These are phyloP conservation scores for Babyrousa celebensis DNA, from an alignment of 2,797 vertebrate genomes.

Conservation along the genomic window DNA sequence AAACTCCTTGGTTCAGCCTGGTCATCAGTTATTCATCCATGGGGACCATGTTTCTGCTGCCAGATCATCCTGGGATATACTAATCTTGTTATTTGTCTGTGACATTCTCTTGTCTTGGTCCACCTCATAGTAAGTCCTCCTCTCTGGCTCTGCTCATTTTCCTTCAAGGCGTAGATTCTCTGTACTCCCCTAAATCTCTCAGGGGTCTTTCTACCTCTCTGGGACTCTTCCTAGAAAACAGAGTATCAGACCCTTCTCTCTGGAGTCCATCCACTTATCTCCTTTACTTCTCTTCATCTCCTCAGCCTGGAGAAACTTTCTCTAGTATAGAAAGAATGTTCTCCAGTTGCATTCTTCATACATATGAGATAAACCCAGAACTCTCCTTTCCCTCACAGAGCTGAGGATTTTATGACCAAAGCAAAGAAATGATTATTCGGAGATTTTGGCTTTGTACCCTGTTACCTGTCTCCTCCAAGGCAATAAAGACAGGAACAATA, in stretches of 20 bases:
- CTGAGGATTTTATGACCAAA: constrained; percentile 16
- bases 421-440: neutral
- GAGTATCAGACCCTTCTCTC: neutral
- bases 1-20: neutral
- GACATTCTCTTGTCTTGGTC: neutral
- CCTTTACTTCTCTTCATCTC: neutral
- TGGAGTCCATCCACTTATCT: neutral
- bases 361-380: neutral
- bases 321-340: neutral
- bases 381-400: neutral
- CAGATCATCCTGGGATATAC: neutral
- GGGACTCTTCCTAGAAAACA: neutral
- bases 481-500: neutral
- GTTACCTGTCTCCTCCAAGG: neutral
- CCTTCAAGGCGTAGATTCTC: neutral
- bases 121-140: no score
- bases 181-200: neutral
- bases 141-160: neutral
- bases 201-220: neutral
- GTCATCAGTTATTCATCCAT: neutral
- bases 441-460: neutral
- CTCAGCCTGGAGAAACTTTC: neutral
- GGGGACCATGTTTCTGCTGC: neutral
- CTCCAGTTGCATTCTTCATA: neutral
- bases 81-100: neutral